Base-by-base conservation (phyloP, 2,797 vertebrate genomes). In the Oryzias dopingdopingensis region DNA sequence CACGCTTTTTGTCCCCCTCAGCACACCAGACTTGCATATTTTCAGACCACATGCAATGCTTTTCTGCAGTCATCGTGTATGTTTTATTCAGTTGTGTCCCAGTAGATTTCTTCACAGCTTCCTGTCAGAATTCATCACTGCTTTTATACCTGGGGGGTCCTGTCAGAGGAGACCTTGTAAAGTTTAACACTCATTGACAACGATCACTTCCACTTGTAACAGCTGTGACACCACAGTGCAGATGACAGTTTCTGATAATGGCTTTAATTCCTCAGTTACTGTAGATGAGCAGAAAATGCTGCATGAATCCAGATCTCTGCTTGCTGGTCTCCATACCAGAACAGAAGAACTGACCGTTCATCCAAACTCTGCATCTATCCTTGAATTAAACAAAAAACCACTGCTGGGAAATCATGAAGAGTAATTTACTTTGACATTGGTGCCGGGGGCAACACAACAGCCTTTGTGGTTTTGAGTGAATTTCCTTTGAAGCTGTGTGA, bases 51-150 rank as follows among this genome's bases (percentile, higher is more conserved):
- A 26, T 26, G 26, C 26, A 26, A 26, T 6, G 26, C 26, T 26
- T 26, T 26, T 6, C 26, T 26, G 26, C 26, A 26, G 26, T 26
- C 26, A 26, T 5, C 2, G 3, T 22, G 26, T 26, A 7, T 77
- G 4, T 72, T 82, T 54, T 80, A 83, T 80, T 77, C 41, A 72
- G 44, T n/a, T 6, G 55, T 22, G 32, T 42, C 69, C 56, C 72
- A 42, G 72, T 65, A 14, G 65, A 76, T 56, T 46, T 65, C 46
- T 17, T 57, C 56, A 42, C 65, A 65, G 52, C 64, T 49, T 17
- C 59, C 67, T 51, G 74, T 69, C 56, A 52, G 41, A 32, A 50
- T 58, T 44, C 70, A 29, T 22, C 42, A 20, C 24, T 6, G 4
- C 44, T 49, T 29, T 49, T 42, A 32, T 58, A 46, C 53, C 43